A percentile compares a stretch with the other conserved stretches of the same genome.
Evolutionary conservation across 2,888 invertebrate genomes (phyloP).

Genomic region (Apoda limacodes): DNA sequence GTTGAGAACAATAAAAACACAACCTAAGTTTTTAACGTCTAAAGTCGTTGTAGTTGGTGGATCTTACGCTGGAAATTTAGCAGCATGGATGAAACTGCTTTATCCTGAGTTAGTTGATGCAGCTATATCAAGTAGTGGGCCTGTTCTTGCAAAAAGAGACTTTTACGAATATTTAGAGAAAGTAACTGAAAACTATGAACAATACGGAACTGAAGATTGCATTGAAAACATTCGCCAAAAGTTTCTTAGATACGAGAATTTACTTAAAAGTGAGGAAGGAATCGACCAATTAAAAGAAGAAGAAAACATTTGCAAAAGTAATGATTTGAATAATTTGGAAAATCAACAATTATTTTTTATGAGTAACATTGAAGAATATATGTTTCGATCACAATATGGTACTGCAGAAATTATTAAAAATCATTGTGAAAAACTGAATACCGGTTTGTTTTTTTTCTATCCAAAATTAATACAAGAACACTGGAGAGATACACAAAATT

Average conservation of each 20-base stretch:
- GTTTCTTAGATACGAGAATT: conserved; percentile 37
- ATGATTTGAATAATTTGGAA: conserved; percentile 34
- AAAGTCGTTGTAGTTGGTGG: conserved; percentile 54
- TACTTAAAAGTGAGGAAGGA: conserved; percentile 34
- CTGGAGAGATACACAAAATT: too few species aligned
- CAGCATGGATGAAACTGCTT: conserved; percentile 48
- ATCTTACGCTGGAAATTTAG: conserved; percentile 53
- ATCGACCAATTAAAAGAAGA: conserved; percentile 37
- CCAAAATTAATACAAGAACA: too few species aligned
- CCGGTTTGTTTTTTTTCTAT: too few species aligned
- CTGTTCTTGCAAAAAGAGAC: conserved; percentile 49
- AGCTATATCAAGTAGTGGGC: conserved; percentile 51
- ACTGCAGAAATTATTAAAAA: conserved; percentile 28
- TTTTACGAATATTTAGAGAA: conserved; percentile 52
- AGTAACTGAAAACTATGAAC: conserved; percentile 43
- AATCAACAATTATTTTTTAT: conserved; percentile 48
- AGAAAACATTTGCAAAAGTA: conserved; percentile 41
- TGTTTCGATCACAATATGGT: conserved; percentile 46
- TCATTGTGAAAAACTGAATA: conserved; percentile 30
- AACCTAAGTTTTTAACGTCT: conserved; percentile 28
- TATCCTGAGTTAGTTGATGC: conserved; percentile 51
- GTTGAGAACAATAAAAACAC: conserved; percentile 31
- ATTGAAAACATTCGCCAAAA: conserved; percentile 30
- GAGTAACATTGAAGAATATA: conserved; percentile 32
- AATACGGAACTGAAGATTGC: conserved; percentile 38